Percentiles rank a stretch among this genome's conserved stretches.
Evolutionary conservation across 2,113 vertebrate genomes (phyloP).

Genomic region (Zeus faber): DNA sequence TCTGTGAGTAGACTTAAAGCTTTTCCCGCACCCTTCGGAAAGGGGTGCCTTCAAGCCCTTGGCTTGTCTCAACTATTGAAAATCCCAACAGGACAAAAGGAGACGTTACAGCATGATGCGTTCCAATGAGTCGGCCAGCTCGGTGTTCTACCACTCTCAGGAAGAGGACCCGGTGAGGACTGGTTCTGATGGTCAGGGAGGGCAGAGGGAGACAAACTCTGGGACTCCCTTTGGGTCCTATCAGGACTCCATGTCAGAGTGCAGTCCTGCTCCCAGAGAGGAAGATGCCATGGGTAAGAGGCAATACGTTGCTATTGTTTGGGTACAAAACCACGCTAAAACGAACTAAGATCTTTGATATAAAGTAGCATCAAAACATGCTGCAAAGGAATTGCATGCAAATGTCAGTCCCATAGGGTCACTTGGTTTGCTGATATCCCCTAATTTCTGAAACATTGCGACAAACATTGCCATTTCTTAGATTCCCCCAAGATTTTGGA

Average conservation of each 20-base stretch:
- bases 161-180: constrained; percentile 77
- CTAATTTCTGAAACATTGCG: no score
- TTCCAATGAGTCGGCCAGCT: constrained; percentile 87
- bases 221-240: constrained; percentile 48
- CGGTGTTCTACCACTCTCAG: constrained; percentile 92
- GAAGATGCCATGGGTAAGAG: constrained; percentile 52
- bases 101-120: constrained; percentile 83
- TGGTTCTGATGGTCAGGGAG: constrained; percentile 48
- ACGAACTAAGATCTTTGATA: no score
- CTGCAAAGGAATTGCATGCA: no score
- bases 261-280: constrained; percentile 58
- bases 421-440: no score
- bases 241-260: constrained; percentile 58
- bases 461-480: no score
- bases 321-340: no score
- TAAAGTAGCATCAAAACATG: no score
- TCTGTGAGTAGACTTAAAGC: constrained; percentile 77
- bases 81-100: constrained; percentile 82
- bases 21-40: background rate
- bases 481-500: no score
- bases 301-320: no score
- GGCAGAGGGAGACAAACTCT: constrained; percentile 34
- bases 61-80: constrained; percentile 19
- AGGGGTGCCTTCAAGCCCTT: constrained; percentile 9
- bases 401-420: no score